These are phyloP conservation scores for Dasyornis broadbenti DNA, from an alignment of 2,113 vertebrate species.

Conservation along the genomic window DNA sequence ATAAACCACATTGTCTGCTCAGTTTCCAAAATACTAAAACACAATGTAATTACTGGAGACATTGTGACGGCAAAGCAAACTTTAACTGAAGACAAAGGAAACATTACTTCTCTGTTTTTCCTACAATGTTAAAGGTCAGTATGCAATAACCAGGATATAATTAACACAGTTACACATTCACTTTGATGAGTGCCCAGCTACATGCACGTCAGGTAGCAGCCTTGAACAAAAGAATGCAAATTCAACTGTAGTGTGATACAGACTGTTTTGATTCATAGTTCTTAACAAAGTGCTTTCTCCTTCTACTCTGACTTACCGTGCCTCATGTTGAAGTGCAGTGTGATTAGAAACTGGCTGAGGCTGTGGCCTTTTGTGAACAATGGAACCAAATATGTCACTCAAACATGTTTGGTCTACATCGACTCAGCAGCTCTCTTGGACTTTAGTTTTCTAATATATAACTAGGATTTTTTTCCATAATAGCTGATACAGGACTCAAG, in stretches of 20 bases:
- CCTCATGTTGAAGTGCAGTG: not conserved
- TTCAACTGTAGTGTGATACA: not conserved
- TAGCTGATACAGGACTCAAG: not conserved
- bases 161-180: slow-evolving; percentile 19
- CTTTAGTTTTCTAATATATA: not conserved
- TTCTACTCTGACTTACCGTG: not conserved
- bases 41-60: slow-evolving; percentile 6
- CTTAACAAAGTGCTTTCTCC: not conserved
- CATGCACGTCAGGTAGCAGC: not conserved
- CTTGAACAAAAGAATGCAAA: slow-evolving; percentile 4
- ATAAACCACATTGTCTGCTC: not conserved
- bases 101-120: not conserved
- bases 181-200: not conserved
- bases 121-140: not conserved
- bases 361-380: not conserved
- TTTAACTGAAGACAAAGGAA: slow-evolving; percentile 2
- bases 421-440: not conserved
- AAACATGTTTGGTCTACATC: not conserved
- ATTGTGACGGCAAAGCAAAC: not conserved
- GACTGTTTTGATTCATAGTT: slow-evolving; percentile 20
- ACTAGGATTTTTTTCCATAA: not conserved
- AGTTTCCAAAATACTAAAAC: not conserved
- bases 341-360: slow-evolving; percentile 27
- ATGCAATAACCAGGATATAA: slow-evolving; percentile 44
- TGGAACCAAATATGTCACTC: not conserved